phyloP scores from a whole-genome alignment of 2,797 vertebrate species.

The Triplophysa yarkandensis region DNA sequence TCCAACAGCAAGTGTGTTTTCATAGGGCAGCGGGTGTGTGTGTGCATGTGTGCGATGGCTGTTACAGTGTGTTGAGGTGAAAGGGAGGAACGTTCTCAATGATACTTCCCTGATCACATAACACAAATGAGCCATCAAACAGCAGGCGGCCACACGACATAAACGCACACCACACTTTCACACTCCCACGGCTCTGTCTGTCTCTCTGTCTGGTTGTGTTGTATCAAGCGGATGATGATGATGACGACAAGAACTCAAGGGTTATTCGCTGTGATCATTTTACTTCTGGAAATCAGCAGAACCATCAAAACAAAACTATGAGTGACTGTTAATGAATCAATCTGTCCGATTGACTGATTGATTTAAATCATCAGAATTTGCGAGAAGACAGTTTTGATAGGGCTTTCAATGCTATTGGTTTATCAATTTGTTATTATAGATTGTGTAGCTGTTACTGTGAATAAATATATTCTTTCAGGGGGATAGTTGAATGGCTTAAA shows the following conservation, averaged over 20 bases:
- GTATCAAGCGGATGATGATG: background rate
- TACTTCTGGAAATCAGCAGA: background rate
- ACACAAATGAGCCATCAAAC: conserved; percentile 76
- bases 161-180: conserved; percentile 64
- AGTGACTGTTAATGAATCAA: no score
- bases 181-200: background rate
- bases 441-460: no score
- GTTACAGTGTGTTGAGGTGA: conserved; percentile 33
- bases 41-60: conserved; percentile 6
- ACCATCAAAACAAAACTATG: no score
- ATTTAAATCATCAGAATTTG: no score
- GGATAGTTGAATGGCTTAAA: no score
- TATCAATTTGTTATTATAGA: no score
- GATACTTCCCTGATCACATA: conserved; percentile 78
- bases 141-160: conserved; percentile 74
- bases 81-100: conserved; percentile 64
- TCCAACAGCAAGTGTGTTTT: conserved; percentile 35
- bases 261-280: conserved; percentile 30
- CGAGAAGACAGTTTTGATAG: no score
- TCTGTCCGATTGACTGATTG: no score
- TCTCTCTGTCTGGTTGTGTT: background rate
- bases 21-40: conserved; percentile 34
- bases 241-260: conserved; percentile 60
- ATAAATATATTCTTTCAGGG: no score
- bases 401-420: no score